Conservation (phyloP, 2,888 invertebrate species). For the Chymomyza amoena region DNA sequence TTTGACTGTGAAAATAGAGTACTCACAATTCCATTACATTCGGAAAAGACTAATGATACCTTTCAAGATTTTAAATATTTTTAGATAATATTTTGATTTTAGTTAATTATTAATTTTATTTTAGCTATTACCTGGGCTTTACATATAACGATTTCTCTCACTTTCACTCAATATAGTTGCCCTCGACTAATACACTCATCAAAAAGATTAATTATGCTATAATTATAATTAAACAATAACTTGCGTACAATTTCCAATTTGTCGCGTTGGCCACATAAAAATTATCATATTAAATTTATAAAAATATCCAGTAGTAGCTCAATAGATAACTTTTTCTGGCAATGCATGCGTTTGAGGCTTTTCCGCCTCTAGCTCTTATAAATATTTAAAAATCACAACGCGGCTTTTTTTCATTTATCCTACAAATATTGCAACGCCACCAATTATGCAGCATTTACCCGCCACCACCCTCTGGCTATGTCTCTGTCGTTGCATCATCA, state of each 20-base stretch:
- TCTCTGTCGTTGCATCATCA: not conserved
- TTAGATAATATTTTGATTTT: too few relatives aligned
- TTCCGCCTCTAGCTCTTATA: not conserved
- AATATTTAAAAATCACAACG: slow-evolving; percentile 24
- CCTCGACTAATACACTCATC: too few relatives aligned
- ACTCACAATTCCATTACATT: too few relatives aligned
- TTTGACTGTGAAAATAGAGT: too few relatives aligned
- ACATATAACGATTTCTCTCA: too few relatives aligned
- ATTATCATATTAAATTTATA: not conserved
- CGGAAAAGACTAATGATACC: too few relatives aligned
- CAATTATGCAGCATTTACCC: slow-evolving; percentile 53
- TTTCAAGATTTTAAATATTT: too few relatives aligned
- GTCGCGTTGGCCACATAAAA: not conserved
- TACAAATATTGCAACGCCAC: slow-evolving; percentile 33
- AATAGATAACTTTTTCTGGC: not conserved
- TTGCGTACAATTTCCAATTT: not conserved
- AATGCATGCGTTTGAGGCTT: not conserved
- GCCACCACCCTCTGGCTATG: not conserved
- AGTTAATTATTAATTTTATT: too few relatives aligned
- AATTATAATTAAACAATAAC: not conserved
- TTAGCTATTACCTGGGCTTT: too few relatives aligned
- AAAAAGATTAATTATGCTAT: too few relatives aligned
- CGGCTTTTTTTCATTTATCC: slow-evolving; percentile 46
- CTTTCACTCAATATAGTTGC: too few relatives aligned
- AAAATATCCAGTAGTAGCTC: not conserved